Percentiles rank a stretch among this genome's conserved stretches.
Conservation (phyloP, 2,113 vertebrate species). For the Corythornis cristatus region DNA sequence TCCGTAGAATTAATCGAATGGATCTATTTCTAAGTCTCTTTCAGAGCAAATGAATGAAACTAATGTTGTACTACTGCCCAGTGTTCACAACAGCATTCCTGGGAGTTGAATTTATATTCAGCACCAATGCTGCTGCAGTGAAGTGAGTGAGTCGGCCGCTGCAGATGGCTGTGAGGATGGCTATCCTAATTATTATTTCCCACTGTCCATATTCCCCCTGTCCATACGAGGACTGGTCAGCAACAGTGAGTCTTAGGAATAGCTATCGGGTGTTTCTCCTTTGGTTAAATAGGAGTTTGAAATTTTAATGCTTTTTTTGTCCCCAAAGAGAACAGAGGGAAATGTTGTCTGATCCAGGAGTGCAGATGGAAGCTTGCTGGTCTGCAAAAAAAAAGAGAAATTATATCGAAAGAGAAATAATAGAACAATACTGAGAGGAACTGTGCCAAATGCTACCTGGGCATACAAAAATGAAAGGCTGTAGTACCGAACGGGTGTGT, state of each 20-base stretch:
- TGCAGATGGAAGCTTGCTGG: neutral
- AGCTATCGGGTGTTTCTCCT: neutral
- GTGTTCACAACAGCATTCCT: neutral
- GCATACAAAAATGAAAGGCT: neutral
- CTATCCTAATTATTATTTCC: neutral
- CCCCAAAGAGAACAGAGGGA: neutral
- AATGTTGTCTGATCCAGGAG: neutral
- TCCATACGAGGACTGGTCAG: neutral
- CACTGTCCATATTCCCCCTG: neutral
- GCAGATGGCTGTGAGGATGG: neutral
- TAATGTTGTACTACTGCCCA: neutral
- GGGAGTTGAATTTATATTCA: neutral
- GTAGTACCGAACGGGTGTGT: neutral
- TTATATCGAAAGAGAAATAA: neutral
- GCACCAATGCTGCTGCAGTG: accelerated
- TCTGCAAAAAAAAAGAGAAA: neutral
- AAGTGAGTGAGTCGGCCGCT: neutral
- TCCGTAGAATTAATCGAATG: neutral
- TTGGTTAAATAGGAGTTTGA: neutral
- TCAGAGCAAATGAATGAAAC: neutral
- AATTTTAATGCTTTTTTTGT: neutral
- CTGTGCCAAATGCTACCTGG: neutral
- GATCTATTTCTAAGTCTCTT: neutral
- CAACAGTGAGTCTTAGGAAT: neutral
- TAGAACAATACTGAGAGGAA: neutral